These are phyloP conservation scores for Sardinella longiceps DNA, from an alignment of 2,797 vertebrate species.

Conservation along the genomic window DNA sequence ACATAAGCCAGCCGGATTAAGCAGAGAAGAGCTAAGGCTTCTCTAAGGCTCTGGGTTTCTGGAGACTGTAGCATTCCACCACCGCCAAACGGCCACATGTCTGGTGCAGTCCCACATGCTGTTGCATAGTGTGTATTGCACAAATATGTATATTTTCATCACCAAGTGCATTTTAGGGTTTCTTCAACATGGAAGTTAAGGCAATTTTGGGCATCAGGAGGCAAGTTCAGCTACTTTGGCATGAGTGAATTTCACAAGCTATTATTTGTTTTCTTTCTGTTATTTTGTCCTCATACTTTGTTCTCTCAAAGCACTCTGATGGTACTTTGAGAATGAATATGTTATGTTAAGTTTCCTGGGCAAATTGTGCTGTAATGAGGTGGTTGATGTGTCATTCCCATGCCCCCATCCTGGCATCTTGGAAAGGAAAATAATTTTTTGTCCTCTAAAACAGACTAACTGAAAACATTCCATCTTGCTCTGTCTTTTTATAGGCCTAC, in stretches of 20 bases:
- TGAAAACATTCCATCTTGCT: constrained; percentile 42
- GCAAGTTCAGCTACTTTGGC: not conserved
- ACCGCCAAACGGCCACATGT: not conserved
- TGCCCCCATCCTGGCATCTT: not conserved
- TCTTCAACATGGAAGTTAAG: not conserved
- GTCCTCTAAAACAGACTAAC: not conserved
- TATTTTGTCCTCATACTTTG: too few relatives aligned
- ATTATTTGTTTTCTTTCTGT: not conserved
- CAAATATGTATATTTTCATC: not conserved
- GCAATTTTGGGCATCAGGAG: not conserved
- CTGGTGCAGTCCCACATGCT: not conserved
- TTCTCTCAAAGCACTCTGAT: not conserved
- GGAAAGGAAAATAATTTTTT: not conserved
- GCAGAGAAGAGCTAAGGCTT: not conserved
- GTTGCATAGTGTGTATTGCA: not conserved
- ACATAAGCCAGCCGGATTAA: not conserved
- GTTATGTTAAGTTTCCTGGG: not conserved
- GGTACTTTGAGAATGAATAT: not conserved
- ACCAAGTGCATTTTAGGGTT: not conserved
- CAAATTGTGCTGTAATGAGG: not conserved
- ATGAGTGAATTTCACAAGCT: not conserved
- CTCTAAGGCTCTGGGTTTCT: constrained; percentile 1
- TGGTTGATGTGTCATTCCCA: not conserved
- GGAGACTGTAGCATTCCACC: constrained; percentile 23
- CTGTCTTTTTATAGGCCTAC: constrained; percentile 44